These are phyloP conservation scores for Eristalinus aeneus DNA, from an alignment of 2,888 invertebrate species.

Conservation along the genomic window DNA sequence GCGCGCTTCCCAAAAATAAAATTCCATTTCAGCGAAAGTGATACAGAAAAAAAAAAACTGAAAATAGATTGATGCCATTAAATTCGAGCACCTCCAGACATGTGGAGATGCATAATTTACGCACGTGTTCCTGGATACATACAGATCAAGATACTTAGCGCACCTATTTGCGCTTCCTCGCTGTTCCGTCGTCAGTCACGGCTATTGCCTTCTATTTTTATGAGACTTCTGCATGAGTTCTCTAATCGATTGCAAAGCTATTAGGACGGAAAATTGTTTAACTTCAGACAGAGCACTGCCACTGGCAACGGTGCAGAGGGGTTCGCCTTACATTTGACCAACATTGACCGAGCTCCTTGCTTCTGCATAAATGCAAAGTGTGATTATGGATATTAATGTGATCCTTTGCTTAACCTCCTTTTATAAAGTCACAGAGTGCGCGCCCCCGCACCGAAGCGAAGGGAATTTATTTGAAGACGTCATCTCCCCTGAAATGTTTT, in stretches of 20 bases:
- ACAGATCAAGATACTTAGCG: slow-evolving; percentile 3
- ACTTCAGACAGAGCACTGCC: background rate
- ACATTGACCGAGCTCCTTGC: background rate
- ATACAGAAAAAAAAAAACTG: background rate
- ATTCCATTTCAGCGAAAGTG: background rate
- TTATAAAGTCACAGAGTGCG: background rate
- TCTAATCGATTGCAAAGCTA: slow-evolving; percentile 23
- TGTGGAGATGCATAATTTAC: slow-evolving; percentile 17
- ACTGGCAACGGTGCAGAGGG: background rate
- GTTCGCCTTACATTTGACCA: background rate
- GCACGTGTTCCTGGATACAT: slow-evolving; percentile 37
- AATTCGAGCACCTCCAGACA: slow-evolving; percentile 11
- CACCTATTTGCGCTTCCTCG: slow-evolving; percentile 4
- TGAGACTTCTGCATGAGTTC: background rate
- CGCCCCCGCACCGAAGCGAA: no score
- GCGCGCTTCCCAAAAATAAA: slow-evolving; percentile 5
- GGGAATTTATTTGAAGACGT: background rate
- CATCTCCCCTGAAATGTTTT: background rate
- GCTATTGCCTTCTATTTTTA: slow-evolving; percentile 15
- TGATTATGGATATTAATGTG: background rate
- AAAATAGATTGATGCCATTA: slow-evolving; percentile 27
- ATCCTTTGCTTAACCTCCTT: background rate
- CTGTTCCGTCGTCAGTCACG: background rate
- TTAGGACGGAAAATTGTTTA: slow-evolving; percentile 32
- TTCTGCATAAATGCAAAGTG: background rate